Percentiles rank a stretch among this genome's conserved stretches.
These are phyloP conservation scores for Leptodactylus fallax DNA, from an alignment of 2,797 vertebrate species.

Conservation along the genomic window DNA sequence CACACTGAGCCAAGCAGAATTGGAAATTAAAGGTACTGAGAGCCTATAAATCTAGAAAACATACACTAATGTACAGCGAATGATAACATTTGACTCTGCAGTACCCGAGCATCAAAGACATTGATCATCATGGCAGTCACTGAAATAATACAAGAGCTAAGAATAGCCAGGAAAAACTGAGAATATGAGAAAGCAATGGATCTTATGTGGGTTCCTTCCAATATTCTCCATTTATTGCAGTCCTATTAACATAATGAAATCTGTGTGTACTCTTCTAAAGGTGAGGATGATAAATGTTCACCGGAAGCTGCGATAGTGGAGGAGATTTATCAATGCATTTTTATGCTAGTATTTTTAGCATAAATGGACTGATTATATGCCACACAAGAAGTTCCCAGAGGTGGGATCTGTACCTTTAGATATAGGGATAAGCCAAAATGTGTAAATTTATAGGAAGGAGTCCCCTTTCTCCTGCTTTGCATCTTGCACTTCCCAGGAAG, in stretches of 20 bases:
- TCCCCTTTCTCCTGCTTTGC: too few species aligned
- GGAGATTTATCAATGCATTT: too few species aligned
- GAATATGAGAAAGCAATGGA: too few species aligned
- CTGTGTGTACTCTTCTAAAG: neutral
- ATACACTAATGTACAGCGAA: neutral
- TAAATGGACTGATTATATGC: too few species aligned
- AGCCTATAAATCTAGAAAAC: neutral
- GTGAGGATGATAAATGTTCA: too few species aligned
- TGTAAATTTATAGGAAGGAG: too few species aligned
- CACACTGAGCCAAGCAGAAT: neutral
- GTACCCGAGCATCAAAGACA: neutral
- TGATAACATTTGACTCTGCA: constrained; percentile 25
- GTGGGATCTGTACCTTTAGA: too few species aligned
- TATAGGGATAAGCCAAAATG: too few species aligned
- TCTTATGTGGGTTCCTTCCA: neutral
- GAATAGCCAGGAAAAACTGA: neutral
- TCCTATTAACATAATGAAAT: constrained; percentile 1
- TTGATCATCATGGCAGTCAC: constrained; percentile 15
- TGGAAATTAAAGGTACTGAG: neutral
- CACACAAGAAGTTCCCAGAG: too few species aligned
- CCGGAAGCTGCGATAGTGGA: too few species aligned
- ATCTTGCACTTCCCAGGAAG: too few species aligned
- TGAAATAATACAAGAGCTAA: neutral
- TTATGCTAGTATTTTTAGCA: too few species aligned
- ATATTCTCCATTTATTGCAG: neutral